phyloP scores from a whole-genome alignment of 2,888 invertebrate species.

The Dolichopus griseipennis region DNA sequence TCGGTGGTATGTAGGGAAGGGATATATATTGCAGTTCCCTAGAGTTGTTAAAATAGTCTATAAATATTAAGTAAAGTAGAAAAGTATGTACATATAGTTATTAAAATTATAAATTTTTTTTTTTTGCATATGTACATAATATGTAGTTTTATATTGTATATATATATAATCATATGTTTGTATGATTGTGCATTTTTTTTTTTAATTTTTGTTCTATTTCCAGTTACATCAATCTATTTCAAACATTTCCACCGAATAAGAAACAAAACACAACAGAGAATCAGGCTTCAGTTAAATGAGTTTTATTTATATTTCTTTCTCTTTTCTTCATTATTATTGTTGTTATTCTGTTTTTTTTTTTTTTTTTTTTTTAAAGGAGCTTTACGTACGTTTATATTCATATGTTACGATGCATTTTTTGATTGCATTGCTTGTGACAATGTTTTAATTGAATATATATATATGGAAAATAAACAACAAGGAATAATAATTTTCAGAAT shows the following conservation, averaged over 20 bases:
- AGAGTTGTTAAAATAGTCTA: too few species aligned
- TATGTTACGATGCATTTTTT: neutral
- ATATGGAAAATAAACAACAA: constrained; percentile 4
- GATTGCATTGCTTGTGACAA: constrained; percentile 4
- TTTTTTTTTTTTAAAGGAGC: too few species aligned
- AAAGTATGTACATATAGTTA: too few species aligned
- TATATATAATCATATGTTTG: too few species aligned
- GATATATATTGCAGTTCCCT: too few species aligned
- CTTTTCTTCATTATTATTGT: too few species aligned
- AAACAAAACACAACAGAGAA: neutral
- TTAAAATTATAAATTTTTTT: too few species aligned
- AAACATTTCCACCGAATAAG: neutral
- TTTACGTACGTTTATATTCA: neutral
- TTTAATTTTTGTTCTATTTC: neutral
- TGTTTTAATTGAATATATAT: constrained; percentile 1
- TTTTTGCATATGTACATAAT: too few species aligned
- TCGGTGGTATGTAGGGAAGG: too few species aligned
- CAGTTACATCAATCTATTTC: constrained; percentile 1
- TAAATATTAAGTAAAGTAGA: too few species aligned
- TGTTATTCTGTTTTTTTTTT: too few species aligned
- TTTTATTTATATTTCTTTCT: neutral
- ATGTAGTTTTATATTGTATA: too few species aligned
- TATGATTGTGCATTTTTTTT: neutral
- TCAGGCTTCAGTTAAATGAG: neutral
- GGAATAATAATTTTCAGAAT: neutral